A percentile compares a stretch with the other conserved stretches of the same genome.
phyloP scores from a whole-genome alignment of 2,888 invertebrate species.

The Morpho achilles region DNA sequence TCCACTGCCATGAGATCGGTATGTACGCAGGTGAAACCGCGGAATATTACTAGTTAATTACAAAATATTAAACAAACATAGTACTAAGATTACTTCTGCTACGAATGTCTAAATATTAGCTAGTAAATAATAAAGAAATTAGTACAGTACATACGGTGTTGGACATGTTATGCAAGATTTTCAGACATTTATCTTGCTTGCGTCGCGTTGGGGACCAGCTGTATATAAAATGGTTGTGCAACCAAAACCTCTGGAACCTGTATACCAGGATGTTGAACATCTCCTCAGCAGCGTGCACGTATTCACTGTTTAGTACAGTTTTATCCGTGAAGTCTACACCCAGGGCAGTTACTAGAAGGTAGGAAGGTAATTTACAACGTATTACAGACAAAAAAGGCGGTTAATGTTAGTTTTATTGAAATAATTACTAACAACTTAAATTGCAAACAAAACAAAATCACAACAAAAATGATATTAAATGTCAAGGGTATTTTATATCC shows the following conservation, averaged over 20 bases:
- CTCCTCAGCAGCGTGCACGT: conserved; percentile 50
- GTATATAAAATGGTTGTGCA: conserved; percentile 47
- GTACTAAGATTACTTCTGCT: no score
- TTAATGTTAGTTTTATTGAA: no score
- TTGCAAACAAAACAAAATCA: no score
- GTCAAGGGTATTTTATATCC: no score
- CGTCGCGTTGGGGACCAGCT: conserved; percentile 46
- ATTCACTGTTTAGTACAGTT: conserved; percentile 45
- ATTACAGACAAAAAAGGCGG: no score
- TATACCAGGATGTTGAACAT: conserved; percentile 52
- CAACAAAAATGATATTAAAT: no score
- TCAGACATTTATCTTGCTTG: conserved; percentile 49
- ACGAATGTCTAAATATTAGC: no score
- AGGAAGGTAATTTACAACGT: no score
- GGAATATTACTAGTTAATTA: no score
- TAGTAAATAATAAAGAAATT: background rate
- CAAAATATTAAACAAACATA: background rate
- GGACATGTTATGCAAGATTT: conserved; percentile 55
- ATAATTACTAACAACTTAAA: no score
- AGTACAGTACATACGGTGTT: conserved; percentile 39
- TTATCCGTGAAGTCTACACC: conserved; percentile 55
- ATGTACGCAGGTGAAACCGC: no score
- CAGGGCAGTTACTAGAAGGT: conserved; percentile 49
- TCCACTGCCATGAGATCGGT: no score
- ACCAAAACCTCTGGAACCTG: conserved; percentile 56